These are phyloP conservation scores for Intellagama lesueurii DNA, from an alignment of 2,797 vertebrate genomes.

Conservation along the genomic window DNA sequence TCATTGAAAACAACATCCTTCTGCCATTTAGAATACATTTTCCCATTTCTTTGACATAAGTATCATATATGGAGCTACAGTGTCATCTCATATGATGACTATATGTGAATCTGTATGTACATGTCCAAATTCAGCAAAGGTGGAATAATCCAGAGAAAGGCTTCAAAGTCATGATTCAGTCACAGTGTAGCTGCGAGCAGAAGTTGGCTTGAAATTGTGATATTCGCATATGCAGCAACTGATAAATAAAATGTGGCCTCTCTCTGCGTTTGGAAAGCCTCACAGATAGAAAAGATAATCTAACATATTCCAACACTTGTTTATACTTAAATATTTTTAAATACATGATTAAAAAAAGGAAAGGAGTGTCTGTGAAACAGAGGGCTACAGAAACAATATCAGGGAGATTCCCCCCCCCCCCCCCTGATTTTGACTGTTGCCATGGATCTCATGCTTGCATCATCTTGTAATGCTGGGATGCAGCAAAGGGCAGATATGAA, in stretches of 20 bases:
- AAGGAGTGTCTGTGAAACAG: slow-evolving; percentile 10
- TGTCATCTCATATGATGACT: slow-evolving; percentile 67
- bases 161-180: slow-evolving; percentile 9
- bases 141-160: slow-evolving; percentile 23
- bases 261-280: slow-evolving; percentile 62
- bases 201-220: slow-evolving; percentile 27
- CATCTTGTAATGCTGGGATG: background rate
- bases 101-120: slow-evolving; percentile 10
- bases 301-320: slow-evolving; percentile 39
- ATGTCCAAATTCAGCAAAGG: slow-evolving; percentile 13
- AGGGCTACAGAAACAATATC: background rate
- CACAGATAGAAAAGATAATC: slow-evolving; percentile 42
- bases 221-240: slow-evolving; percentile 16
- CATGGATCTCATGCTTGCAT: fast-evolving
- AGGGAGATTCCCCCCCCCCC: slow-evolving; percentile 2
- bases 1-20: slow-evolving; percentile 88
- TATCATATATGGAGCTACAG: slow-evolving; percentile 67
- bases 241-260: slow-evolving; percentile 54
- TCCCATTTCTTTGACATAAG: slow-evolving; percentile 79
- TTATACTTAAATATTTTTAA: slow-evolving; percentile 30
- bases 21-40: slow-evolving; percentile 86
- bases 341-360: background rate
- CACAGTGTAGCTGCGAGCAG: slow-evolving; percentile 45
- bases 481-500: background rate
- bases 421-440: background rate